Conservation (phyloP, 35 echinoderm and acorn worm species). For the Apostichopus parvimensis region DNA sequence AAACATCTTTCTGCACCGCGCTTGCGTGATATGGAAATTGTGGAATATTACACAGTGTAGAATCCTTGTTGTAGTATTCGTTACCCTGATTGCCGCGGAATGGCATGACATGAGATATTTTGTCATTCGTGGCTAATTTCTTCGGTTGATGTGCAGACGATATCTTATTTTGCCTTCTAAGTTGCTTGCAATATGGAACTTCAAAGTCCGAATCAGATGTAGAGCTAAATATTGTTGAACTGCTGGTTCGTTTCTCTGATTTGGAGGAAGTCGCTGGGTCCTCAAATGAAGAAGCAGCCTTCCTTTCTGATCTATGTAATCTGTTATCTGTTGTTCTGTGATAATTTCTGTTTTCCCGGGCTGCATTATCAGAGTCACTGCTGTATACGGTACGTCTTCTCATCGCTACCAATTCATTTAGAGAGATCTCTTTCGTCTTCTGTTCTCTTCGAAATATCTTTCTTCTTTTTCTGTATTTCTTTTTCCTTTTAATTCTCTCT, state of each 20-base stretch:
- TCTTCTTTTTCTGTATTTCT: conserved; percentile 25
- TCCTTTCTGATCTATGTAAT: not conserved
- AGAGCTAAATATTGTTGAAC: conserved; percentile 39
- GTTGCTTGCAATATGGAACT: conserved; percentile 20
- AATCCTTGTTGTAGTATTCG: too few species aligned
- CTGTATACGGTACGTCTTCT: not conserved
- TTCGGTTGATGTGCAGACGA: not conserved
- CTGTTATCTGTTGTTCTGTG: not conserved
- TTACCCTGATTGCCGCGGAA: not conserved
- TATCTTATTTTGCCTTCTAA: not conserved
- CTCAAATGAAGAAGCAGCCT: not conserved
- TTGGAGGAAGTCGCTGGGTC: conserved; percentile 21
- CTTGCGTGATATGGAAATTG: not conserved
- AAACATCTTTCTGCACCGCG: not conserved
- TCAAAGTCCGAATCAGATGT: conserved; percentile 54
- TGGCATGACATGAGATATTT: not conserved
- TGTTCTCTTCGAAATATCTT: not conserved
- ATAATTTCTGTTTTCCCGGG: not conserved
- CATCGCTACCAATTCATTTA: not conserved
- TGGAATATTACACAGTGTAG: not conserved
- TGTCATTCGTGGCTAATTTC: not conserved
- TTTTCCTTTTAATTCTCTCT: not conserved
- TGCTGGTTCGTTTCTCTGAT: conserved; percentile 30
- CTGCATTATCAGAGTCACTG: not conserved
- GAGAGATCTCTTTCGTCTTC: not conserved